Evolutionary conservation across 2,113 vertebrate species (phyloP).

Genomic region (Peromyscus leucopus): DNA sequence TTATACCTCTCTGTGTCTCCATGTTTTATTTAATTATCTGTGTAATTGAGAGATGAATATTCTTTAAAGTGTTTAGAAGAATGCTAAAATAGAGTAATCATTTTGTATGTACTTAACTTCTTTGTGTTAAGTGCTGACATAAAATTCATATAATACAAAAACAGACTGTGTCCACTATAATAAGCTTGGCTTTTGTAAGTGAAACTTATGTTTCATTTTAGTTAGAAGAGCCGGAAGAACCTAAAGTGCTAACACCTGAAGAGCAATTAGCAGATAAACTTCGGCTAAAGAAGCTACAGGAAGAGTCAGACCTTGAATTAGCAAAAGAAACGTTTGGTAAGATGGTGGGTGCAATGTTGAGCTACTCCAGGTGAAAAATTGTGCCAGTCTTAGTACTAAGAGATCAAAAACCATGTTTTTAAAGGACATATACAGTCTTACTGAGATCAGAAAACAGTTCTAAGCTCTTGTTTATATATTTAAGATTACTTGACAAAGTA

Average conservation of each 20-base stretch:
- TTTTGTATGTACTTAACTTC: constrained; percentile 10
- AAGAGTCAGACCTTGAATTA: constrained; percentile 95
- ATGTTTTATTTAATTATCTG: neutral
- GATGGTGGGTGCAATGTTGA: neutral
- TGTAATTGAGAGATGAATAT: constrained; percentile 32
- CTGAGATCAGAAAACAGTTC: constrained; percentile 47
- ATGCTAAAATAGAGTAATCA: neutral
- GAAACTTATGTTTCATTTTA: constrained; percentile 74
- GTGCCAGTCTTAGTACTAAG: neutral
- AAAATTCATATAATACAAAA: neutral
- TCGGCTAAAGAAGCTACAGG: constrained; percentile 95
- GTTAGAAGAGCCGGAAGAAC: constrained; percentile 89
- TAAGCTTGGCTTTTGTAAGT: constrained; percentile 16
- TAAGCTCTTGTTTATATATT: constrained; percentile 3
- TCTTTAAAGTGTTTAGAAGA: constrained; percentile 5
- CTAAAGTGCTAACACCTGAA: constrained; percentile 90
- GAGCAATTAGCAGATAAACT: constrained; percentile 95
- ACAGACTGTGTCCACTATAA: neutral
- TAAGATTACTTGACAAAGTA: constrained; percentile 3
- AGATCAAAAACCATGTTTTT: neutral
- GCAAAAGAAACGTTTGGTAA: constrained; percentile 98
- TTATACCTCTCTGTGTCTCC: neutral
- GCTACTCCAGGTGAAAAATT: neutral
- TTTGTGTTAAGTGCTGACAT: neutral
- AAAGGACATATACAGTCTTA: neutral